Evolutionary conservation across 2,797 vertebrate genomes (phyloP).

Genomic region (Neosilurus mollespiculum): DNA sequence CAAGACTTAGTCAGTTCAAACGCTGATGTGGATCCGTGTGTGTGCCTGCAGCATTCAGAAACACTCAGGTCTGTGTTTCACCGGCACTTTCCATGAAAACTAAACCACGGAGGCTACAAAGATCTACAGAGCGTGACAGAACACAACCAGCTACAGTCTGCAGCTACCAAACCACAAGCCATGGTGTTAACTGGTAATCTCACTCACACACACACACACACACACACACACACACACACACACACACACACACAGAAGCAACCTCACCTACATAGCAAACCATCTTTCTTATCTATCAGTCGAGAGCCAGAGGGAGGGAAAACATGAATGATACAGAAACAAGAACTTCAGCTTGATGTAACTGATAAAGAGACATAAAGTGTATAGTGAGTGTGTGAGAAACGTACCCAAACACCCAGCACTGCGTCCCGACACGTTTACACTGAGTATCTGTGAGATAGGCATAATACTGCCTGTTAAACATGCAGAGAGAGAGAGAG

Average conservation of each 20-base stretch:
- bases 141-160: neutral
- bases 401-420: conserved; percentile 87
- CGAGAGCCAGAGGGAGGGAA: neutral
- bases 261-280: neutral
- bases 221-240: neutral
- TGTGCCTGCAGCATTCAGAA: neutral
- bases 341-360: neutral
- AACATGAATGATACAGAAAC: neutral
- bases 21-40: neutral
- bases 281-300: neutral
- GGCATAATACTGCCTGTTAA: conserved; percentile 81
- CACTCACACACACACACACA: neutral
- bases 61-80: neutral
- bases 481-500: neutral
- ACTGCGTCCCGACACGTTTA: conserved; percentile 84
- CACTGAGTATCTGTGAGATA: conserved; percentile 86
- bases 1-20: neutral
- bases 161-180: conserved; percentile 31
- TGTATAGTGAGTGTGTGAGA: neutral
- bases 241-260: neutral
- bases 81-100: neutral
- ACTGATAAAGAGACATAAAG: neutral
- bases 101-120: conserved; percentile 12
- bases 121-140: neutral
- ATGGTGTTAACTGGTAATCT: neutral